Evolutionary conservation across 2,888 invertebrate genomes (phyloP), one percentile per base, ranked within the genome.

Genomic region (Cremastobaeus sp.): DNA sequence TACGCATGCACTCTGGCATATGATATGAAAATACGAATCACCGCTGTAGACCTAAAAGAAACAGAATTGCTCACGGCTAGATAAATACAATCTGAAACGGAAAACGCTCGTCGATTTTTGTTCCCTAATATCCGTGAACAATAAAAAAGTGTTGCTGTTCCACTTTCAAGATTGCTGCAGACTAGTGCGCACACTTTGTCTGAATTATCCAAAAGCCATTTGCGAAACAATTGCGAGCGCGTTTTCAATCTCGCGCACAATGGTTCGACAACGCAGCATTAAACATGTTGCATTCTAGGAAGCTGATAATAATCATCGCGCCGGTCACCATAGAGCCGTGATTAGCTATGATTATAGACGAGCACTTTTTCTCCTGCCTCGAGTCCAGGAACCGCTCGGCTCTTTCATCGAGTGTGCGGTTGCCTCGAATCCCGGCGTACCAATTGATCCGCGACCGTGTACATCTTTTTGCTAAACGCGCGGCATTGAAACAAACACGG

Each of bases 331-430:
- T 72, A 75, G 48, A 72, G 37, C 77, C 76, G 62, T 78, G 80
- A 81, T 83, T 82, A 83, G 69, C 76, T 74, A 77, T 79, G 80
- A 82, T 83, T 82, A 81, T 64, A 77, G 77, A 69, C 70, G 65
- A 69, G 45, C 11, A 74, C 64, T 76, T 20, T 69, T 69, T 77
- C 76, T 77, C 77, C 62, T 71, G 48, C 48, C 50, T 48, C 59
- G 47, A 57, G 64, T 54, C 72, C 32, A 50, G 66, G 65, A 20
- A 66, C 65, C 25, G 25, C 41, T 55, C 45, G 55, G 76, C 73
- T 78, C 65, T 47, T 76, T 62, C 70, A 62, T 50, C 37, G 34
- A 41, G 48, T 21, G 43, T 41, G 52, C 55, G 39, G 25, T 43
- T 25, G 11, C 12, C 41, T 54, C 28, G 52, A 21, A 37, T 45